Percentiles rank a stretch among this genome's conserved stretches.
phyloP scores from a whole-genome alignment of 2,888 invertebrate species.

The Drosophila putrida region DNA sequence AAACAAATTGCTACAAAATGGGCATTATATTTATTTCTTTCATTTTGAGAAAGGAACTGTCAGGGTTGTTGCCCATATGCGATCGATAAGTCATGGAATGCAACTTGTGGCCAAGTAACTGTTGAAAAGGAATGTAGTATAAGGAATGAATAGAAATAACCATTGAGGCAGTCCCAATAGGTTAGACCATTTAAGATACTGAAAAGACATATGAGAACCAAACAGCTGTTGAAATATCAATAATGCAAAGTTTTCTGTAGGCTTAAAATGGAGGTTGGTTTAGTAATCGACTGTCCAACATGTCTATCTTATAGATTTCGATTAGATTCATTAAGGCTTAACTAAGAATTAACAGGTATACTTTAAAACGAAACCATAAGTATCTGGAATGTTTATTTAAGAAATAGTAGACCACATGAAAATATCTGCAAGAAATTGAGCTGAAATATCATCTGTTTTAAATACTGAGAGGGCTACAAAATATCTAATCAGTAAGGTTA shows the following conservation, averaged over 20 bases:
- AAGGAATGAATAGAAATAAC: conserved; percentile 2
- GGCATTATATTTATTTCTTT: conserved; percentile 6
- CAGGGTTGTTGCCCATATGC: conserved; percentile 20
- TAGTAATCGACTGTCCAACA: background rate
- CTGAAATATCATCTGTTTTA: background rate
- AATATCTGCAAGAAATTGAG: background rate
- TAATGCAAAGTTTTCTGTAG: background rate
- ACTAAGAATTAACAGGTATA: too few relatives aligned
- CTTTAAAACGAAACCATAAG: too few relatives aligned
- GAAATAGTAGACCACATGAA: background rate
- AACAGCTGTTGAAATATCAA: background rate
- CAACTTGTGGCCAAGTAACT: background rate
- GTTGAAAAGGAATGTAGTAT: conserved; percentile 6
- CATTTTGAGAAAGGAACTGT: conserved; percentile 32
- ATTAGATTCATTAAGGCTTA: too few relatives aligned
- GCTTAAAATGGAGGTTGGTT: background rate
- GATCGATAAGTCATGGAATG: conserved; percentile 30
- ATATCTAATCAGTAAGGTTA: background rate
- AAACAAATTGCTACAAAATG: conserved; percentile 56
- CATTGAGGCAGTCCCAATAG: background rate
- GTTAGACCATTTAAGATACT: background rate
- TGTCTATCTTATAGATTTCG: too few relatives aligned
- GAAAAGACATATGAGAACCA: background rate
- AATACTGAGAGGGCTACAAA: background rate
- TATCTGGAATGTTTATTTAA: background rate